A percentile compares a stretch with the other conserved stretches of the same genome.
Evolutionary conservation across 2,888 invertebrate species (phyloP).

Genomic region (Drosophila longiperda): DNA sequence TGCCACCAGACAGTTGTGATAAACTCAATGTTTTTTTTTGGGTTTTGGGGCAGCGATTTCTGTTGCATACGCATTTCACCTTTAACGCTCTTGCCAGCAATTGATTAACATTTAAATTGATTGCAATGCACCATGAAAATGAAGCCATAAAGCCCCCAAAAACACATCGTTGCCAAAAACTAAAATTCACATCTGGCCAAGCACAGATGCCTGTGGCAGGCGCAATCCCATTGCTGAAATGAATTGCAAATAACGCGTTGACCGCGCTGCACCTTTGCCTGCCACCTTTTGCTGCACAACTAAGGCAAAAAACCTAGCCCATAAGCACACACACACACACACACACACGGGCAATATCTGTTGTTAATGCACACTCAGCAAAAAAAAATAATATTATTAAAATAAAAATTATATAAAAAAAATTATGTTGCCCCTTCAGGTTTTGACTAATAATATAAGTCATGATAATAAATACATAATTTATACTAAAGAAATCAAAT

Average conservation of each 20-base stretch:
- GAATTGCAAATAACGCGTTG: constrained; percentile 80
- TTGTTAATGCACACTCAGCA: constrained; percentile 9
- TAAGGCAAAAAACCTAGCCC: constrained; percentile 64
- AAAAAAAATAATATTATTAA: background rate
- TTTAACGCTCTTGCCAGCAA: constrained; percentile 47
- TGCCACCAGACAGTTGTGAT: constrained; percentile 26
- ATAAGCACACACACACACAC: constrained; percentile 14
- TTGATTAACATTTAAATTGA: constrained; percentile 79
- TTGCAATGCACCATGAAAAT: constrained; percentile 70
- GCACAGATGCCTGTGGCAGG: constrained; percentile 38
- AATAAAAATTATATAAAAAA: background rate
- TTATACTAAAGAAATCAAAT: background rate
- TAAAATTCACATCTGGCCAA: constrained; percentile 35
- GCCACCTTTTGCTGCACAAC: constrained; percentile 73
- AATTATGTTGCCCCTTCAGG: background rate
- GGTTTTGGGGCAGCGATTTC: background rate
- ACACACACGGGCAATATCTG: constrained; percentile 62
- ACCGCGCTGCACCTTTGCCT: constrained; percentile 78
- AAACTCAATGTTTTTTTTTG: background rate
- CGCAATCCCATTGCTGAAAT: constrained; percentile 39
- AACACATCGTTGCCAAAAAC: constrained; percentile 30
- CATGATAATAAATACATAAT: background rate
- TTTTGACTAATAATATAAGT: background rate
- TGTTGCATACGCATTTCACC: constrained; percentile 39
- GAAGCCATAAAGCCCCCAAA: constrained; percentile 44